These are phyloP conservation scores for Polyommatus iphigenia DNA, from an alignment of 2,888 invertebrate species.

Conservation along the genomic window DNA sequence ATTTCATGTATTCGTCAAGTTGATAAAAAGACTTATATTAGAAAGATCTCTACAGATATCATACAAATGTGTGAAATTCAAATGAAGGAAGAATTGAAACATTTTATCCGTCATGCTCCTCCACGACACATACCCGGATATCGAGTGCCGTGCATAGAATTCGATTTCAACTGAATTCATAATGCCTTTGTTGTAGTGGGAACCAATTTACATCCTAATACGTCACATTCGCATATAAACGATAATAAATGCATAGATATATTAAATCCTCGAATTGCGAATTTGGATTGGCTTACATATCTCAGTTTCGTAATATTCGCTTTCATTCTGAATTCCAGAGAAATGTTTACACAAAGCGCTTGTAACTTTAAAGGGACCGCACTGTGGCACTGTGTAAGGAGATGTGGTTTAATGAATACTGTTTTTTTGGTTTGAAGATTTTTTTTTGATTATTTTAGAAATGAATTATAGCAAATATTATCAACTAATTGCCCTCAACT, in stretches of 20 bases:
- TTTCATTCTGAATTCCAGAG: neutral
- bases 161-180: constrained; percentile 28
- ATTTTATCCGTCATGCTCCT: constrained; percentile 13
- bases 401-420: neutral
- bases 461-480: neutral
- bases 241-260: constrained; percentile 19
- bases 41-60: neutral
- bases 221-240: constrained; percentile 31
- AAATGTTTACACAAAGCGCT: neutral
- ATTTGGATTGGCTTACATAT: constrained; percentile 7
- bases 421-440: neutral
- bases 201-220: constrained; percentile 30
- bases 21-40: too few relatives aligned
- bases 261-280: constrained; percentile 11
- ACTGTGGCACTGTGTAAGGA: neutral
- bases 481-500: too few relatives aligned
- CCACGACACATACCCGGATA: constrained; percentile 17
- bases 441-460: neutral
- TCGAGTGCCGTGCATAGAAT: constrained; percentile 28
- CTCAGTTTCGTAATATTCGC: neutral
- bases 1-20: too few relatives aligned
- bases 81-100: neutral
- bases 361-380: neutral
- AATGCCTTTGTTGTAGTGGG: constrained; percentile 29
- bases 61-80: constrained; percentile 9